phyloP scores from a whole-genome alignment of 2,113 vertebrate species.

The Cyanoramphus novaezelandiae region DNA sequence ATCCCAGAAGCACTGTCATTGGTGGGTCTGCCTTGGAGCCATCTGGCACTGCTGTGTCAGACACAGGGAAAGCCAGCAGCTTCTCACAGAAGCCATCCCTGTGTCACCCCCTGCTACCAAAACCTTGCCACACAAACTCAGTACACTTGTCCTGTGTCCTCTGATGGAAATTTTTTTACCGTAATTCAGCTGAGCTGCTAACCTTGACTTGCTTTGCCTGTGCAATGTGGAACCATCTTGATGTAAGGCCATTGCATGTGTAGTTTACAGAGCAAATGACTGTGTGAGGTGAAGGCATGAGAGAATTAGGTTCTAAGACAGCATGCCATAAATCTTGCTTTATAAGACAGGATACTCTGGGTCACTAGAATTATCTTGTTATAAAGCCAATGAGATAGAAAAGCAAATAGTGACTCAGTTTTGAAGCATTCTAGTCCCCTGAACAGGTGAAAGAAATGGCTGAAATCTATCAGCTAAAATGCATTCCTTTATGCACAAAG shows the following conservation, averaged over 20 bases:
- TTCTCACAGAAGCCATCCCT: neutral
- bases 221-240: neutral
- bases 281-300: neutral
- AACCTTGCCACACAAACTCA: neutral
- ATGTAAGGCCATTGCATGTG: neutral
- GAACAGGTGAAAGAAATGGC: neutral
- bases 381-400: slow-evolving; percentile 25
- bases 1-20: neutral
- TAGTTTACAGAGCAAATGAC: slow-evolving; percentile 35
- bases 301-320: slow-evolving; percentile 29
- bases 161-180: neutral
- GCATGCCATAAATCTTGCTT: slow-evolving; percentile 38
- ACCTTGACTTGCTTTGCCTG: slow-evolving; percentile 16
- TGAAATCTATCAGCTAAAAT: neutral
- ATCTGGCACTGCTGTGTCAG: neutral
- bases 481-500: neutral
- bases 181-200: neutral
- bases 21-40: neutral
- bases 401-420: neutral
- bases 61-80: neutral
- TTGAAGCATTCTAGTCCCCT: neutral
- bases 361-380: neutral
- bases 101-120: neutral
- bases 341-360: slow-evolving; percentile 24
- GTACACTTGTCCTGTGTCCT: neutral